Percentiles rank a stretch among this genome's conserved stretches.
Conservation (phyloP, 1,140 invertebrate species). For the Sesamia nonagrioides region DNA sequence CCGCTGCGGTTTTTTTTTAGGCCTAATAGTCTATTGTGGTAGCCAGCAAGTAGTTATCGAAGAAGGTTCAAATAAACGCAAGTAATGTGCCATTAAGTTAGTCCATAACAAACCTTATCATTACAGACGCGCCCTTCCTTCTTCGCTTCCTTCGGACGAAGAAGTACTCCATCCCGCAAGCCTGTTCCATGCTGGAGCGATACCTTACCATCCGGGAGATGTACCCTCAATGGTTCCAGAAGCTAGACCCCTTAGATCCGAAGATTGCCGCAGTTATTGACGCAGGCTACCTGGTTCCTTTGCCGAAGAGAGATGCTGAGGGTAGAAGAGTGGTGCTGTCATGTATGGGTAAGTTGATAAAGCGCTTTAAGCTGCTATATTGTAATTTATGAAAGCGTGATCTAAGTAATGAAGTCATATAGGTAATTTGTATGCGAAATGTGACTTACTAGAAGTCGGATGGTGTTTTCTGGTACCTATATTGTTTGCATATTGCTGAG, state of each 20-base stretch:
- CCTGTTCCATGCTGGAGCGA: slow-evolving; percentile 94
- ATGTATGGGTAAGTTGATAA: slow-evolving; percentile 88
- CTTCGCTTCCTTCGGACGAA: slow-evolving; percentile 94
- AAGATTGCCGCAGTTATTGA: slow-evolving; percentile 93
- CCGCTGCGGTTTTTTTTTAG: too few relatives aligned
- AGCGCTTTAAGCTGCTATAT: not conserved
- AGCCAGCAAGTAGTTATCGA: too few relatives aligned
- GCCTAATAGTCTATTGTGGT: too few relatives aligned
- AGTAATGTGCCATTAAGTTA: too few relatives aligned
- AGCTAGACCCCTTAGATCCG: slow-evolving; percentile 92
- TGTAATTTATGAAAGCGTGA: too few relatives aligned
- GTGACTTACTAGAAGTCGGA: too few relatives aligned
- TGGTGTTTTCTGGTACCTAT: too few relatives aligned
- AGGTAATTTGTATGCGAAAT: not conserved
- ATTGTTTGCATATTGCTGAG: too few relatives aligned
- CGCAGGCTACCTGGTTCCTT: slow-evolving; percentile 93
- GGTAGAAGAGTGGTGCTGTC: slow-evolving; percentile 93
- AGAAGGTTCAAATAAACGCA: too few relatives aligned
- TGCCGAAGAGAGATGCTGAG: slow-evolving; percentile 91
- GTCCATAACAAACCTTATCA: not conserved
- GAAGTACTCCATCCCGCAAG: slow-evolving; percentile 94
- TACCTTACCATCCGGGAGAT: slow-evolving; percentile 94
- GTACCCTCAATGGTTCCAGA: slow-evolving; percentile 94
- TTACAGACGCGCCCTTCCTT: slow-evolving; percentile 91
- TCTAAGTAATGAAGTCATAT: not conserved